phyloP scores from a whole-genome alignment of 2,888 invertebrate species.

The Drosophila paranaensis region DNA sequence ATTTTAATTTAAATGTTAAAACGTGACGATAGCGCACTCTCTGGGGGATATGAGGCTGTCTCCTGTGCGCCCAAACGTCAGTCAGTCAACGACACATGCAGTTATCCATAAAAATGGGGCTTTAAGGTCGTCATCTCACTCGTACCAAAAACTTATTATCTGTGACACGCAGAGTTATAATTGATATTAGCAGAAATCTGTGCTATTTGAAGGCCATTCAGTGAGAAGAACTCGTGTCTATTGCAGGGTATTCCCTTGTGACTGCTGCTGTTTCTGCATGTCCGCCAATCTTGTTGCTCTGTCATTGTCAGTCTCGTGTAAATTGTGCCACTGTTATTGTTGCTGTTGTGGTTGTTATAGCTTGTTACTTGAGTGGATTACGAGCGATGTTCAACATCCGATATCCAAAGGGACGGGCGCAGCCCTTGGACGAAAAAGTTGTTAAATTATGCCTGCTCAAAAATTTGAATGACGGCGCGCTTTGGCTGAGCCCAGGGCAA shows the following conservation, averaged over 20 bases:
- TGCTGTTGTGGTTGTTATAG: conserved; percentile 34
- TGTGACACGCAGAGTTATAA: not conserved
- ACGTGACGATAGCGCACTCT: conserved; percentile 70
- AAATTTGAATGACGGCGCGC: conserved; percentile 66
- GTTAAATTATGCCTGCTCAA: conserved; percentile 77
- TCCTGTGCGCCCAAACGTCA: conserved; percentile 53
- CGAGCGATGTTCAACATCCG: conserved; percentile 62
- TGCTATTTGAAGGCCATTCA: too few relatives aligned
- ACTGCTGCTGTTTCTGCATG: conserved; percentile 10
- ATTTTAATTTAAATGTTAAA: conserved; percentile 80
- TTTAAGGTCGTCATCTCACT: not conserved
- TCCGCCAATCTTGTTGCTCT: conserved; percentile 43
- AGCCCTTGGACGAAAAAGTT: conserved; percentile 47
- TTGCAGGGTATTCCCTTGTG: conserved; percentile 54
- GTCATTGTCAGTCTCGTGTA: conserved; percentile 42
- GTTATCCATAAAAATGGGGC: conserved; percentile 6
- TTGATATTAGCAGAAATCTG: too few relatives aligned
- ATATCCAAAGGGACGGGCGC: conserved; percentile 58
- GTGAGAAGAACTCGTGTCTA: not conserved
- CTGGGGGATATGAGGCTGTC: conserved; percentile 54
- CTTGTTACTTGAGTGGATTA: conserved; percentile 72
- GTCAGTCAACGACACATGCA: conserved; percentile 61
- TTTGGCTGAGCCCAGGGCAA: conserved; percentile 41
- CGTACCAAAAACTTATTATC: not conserved
- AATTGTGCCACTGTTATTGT: conserved; percentile 40